Evolutionary conservation across 2,797 vertebrate genomes (phyloP), one percentile per base, ranked within the genome.

Genomic region (Melanotaenia nigrans): DNA sequence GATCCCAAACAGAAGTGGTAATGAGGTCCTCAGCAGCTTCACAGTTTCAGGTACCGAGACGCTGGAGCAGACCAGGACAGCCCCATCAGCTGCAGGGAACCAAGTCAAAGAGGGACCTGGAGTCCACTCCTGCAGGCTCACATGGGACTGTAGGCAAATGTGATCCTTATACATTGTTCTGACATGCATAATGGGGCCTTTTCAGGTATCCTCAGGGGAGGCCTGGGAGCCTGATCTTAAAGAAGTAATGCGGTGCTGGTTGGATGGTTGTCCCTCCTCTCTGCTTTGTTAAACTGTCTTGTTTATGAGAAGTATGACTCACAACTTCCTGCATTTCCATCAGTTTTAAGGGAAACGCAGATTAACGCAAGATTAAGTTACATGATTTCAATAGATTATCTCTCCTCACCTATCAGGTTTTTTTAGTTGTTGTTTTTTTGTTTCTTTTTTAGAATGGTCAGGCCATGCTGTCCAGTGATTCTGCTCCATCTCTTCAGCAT

Each of bases 401-500:
- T 68, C 4, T 60, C 32, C 35, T 8, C 4, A 33, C 71, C 24
- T 68, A 30, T 80, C 18, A 78, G 47, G 30, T 30, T 30, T 30
- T 30, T 30, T 30, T 30, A 4, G 28, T 30, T 30, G 4, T 30
- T 30, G 30, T 30, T 30, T 30, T 30, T 33, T 33, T 33, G 32
- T 24, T 51, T 64, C 22, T 8, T 68, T 76, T 86, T 75, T 74
- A 99, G 97, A 95, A 99, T 99, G 98, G 95, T 96, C 93, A 94
- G 91, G 92, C 92, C 83, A 89, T 92, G 90, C 57, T 93, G 96
- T 92, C 94, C 95, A 79, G 90, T 96, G 86, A 86, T 96, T 91
- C 96, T 97, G 92, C 92, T 97, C 91, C 95, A 96, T 85, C 92
- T 97, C 88, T 82, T 96, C 92, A 94, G 94, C 91, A 67, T 95